Conservation (phyloP, 2,113 vertebrate genomes). For the Vanacampus margaritifer region DNA sequence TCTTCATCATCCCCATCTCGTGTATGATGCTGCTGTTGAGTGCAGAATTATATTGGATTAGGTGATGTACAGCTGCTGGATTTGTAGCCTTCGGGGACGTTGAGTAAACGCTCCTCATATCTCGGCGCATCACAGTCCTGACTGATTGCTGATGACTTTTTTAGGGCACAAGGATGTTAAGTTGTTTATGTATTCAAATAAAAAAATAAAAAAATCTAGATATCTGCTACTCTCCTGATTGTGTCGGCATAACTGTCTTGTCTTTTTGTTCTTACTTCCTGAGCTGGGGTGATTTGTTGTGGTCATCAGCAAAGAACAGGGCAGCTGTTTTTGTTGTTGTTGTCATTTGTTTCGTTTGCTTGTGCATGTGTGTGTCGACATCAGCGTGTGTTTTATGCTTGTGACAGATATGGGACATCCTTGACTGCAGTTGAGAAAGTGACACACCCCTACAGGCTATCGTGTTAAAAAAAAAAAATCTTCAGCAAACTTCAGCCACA, state of each 20-base stretch:
- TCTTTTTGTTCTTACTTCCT: constrained; percentile 35
- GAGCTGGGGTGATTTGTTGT: constrained; percentile 45
- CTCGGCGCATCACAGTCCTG: constrained; percentile 57
- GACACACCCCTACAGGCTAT: constrained; percentile 59
- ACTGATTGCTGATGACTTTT: constrained; percentile 78
- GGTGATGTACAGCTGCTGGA: constrained; percentile 48
- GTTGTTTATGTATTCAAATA: constrained; percentile 70
- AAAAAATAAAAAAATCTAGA: constrained; percentile 4
- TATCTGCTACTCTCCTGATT: background rate
- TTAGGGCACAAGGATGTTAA: constrained; percentile 70
- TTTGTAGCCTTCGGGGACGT: constrained; percentile 58
- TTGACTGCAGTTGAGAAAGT: constrained; percentile 59
- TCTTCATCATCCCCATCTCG: constrained; percentile 17
- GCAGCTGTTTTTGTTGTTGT: constrained; percentile 51
- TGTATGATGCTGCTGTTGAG: constrained; percentile 27
- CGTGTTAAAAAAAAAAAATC: constrained; percentile 45
- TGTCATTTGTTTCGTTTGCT: constrained; percentile 13
- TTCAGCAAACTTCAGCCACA: constrained; percentile 49
- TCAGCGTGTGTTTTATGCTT: constrained; percentile 48
- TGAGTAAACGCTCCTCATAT: constrained; percentile 57
- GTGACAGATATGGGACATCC: constrained; percentile 73
- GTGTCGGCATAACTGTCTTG: constrained; percentile 38
- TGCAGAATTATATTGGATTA: constrained; percentile 46
- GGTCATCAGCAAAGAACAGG: constrained; percentile 61
- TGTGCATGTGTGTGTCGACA: background rate